Evolutionary conservation across 2,797 vertebrate genomes (phyloP), one percentile per base, ranked within the genome.

Genomic region (Microhierax caerulescens): DNA sequence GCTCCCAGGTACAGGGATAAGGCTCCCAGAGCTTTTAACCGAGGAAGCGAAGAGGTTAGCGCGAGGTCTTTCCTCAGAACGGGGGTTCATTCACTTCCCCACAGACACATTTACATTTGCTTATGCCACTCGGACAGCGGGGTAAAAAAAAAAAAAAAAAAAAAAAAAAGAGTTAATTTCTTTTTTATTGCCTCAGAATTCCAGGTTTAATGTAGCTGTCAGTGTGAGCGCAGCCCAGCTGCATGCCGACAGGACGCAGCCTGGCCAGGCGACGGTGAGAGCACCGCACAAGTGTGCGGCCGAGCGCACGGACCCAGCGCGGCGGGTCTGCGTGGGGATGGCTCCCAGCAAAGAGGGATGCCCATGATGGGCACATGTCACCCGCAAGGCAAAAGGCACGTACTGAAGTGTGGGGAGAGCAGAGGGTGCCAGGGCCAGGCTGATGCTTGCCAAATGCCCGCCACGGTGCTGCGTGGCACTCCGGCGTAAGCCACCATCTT

Each of bases 151-250:
- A 98, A 96, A 98, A 98, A 89, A 95, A 96, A 98, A 89, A 95
- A 96, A 98, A 98, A 98, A 98, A 98, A 96, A 98, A 98, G 97
- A 98, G 97, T 97, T 98, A 98, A 98, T 98, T 98, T 98, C 98
- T 97, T 98, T 98, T 98, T 98, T 98, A 98, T 98, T 98, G 97
- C 97, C 97, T 98, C 96, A 97, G 95, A 98, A 98, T 98, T 98
- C 98, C 98, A 98, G 98, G 98, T 98, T 98, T 98, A 98, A 98
- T 98, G 98, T 98, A 98, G 98, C 98, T 98, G 98, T 98, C 98
- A 98, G 98, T 98, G 98, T 90, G 97, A 98, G 98, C 97, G 79
- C 96, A 97, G 98, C 96, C 96, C 98, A 98, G 98, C 98, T 98
- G 97, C 98, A 95, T 68, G 95, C 97, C 95, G 97, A 98, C 95